Evolutionary conservation across 2,797 vertebrate species (phyloP), one percentile per base, ranked within the genome.

Genomic region (Sebastes taczanowskii): DNA sequence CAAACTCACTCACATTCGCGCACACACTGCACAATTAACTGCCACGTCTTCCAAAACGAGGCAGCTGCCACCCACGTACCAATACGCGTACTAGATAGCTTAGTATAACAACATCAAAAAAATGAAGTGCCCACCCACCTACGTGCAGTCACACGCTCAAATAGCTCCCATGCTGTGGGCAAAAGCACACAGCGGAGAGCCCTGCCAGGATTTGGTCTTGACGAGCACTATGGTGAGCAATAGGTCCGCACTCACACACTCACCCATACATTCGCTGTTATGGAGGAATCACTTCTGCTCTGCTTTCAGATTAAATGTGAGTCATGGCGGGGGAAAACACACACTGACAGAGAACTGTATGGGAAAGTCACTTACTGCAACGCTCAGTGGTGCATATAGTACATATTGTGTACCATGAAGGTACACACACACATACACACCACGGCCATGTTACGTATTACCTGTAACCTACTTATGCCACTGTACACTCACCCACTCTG

Each of bases 381-480:
- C 9, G 6, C 72, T 38, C 81, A 77, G 60, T 77, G 80, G 60
- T 81, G 85, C 86, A 74, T 83, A 55, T 63, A 71, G 53, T 66
- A 78, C 55, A 81, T 64, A 84, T 22, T 49, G 61, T 74, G n/a
- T n/a, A n/a, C 20, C 71, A 70, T 53, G 66, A 10, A 9, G 49
- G 56, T 63, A 1, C 14, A 11, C 63, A 49, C 67, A 27, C 56
- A 63, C 16, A 59, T 30, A 82, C 29, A 30, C 56, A 52, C 18
- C 25, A 64, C 22, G 25, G 5, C 59, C 20, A 46, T 52, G 55
- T 63, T 73, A 27, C 25, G 38, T 38, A 58, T 83, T 72, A 91
- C 79, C 84, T 90, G 67, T 89, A 92, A 90, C 87, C 81, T 84
- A 80, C 78, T 88, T 86, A 59, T 81, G 70, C 65, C 66, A 75